phyloP scores from a whole-genome alignment of 2,113 vertebrate genomes.

The Protobothrops mucrosquamatus region DNA sequence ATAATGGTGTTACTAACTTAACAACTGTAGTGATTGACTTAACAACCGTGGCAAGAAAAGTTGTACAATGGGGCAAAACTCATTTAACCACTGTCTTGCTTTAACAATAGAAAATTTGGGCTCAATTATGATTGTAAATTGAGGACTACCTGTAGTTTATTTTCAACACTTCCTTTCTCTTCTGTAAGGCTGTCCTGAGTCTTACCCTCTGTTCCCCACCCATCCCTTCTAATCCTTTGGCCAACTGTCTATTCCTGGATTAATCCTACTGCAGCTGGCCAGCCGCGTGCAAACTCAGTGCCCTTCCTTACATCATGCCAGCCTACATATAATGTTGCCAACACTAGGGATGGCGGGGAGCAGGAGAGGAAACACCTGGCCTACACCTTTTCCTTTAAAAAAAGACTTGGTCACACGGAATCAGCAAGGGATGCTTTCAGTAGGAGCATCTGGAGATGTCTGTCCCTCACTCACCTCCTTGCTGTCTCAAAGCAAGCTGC shows the following conservation, averaged over 20 bases:
- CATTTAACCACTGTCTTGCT: background rate
- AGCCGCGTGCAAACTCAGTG: background rate
- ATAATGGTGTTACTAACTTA: background rate
- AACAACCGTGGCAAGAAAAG: background rate
- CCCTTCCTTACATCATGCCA: background rate
- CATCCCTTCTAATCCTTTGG: background rate
- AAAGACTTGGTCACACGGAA: background rate
- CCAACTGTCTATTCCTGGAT: constrained; percentile 26
- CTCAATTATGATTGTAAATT: background rate
- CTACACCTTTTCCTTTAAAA: background rate
- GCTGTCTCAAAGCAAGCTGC: background rate
- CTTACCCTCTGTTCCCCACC: background rate
- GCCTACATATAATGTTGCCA: background rate
- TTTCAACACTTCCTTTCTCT: background rate
- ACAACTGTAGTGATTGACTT: background rate
- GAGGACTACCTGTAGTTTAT: background rate
- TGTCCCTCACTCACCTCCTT: background rate
- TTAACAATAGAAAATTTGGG: background rate
- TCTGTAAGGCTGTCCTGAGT: background rate
- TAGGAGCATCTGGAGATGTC: background rate
- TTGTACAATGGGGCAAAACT: background rate
- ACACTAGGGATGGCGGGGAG: background rate
- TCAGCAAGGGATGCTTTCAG: background rate
- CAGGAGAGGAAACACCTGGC: background rate
- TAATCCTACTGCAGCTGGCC: constrained; percentile 7